Evolutionary conservation across 2,113 vertebrate species (phyloP).

Genomic region (Apodemus speciosus): DNA sequence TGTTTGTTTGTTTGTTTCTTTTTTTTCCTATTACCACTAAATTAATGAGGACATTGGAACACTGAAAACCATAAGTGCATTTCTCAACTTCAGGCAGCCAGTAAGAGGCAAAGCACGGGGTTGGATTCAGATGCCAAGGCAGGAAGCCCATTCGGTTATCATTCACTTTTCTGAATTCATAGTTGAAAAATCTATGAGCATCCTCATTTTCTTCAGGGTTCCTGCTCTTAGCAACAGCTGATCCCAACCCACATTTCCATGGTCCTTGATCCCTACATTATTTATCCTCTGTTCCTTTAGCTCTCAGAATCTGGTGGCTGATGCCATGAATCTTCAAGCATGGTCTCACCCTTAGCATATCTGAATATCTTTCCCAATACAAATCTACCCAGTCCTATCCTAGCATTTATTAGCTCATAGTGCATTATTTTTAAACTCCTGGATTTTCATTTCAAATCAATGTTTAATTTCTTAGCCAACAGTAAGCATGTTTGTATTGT

Average conservation of each 20-base stretch:
- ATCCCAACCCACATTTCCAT: background rate
- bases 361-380: background rate
- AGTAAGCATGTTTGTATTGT: background rate
- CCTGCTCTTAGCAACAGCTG: background rate
- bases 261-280: background rate
- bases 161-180: background rate
- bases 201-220: background rate
- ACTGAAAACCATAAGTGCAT: background rate
- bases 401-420: background rate
- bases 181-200: constrained; percentile 5
- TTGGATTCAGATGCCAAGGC: background rate
- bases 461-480: background rate
- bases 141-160: background rate
- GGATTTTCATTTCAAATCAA: background rate
- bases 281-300: constrained; percentile 43
- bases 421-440: background rate
- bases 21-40: background rate
- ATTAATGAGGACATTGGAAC: background rate
- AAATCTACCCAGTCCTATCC: background rate
- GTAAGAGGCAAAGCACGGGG: background rate
- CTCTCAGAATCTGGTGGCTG: background rate
- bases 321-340: constrained; percentile 14
- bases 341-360: constrained; percentile 9
- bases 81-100: background rate
- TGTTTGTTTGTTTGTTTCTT: background rate